These are phyloP conservation scores for Forbesichthys papilliferus DNA, from an alignment of 2,113 vertebrate genomes.

Conservation along the genomic window DNA sequence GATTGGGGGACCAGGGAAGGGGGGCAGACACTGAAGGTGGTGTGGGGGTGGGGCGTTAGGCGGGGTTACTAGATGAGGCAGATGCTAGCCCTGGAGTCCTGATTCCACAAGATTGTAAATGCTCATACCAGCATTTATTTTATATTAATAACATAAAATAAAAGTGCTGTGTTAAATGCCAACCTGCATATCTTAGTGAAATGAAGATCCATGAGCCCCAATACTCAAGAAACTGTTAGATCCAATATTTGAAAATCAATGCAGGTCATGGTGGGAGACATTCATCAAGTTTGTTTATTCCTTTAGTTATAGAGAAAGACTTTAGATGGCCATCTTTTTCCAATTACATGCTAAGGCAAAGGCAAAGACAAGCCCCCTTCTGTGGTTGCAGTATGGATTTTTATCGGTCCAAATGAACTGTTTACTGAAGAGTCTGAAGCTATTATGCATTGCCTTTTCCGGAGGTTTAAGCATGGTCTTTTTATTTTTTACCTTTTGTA, in stretches of 20 bases:
- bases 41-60: constrained; percentile 19
- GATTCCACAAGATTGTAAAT: constrained; percentile 58
- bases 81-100: constrained; percentile 36
- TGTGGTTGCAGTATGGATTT: constrained; percentile 66
- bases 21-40: constrained; percentile 30
- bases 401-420: constrained; percentile 48
- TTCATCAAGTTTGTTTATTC: constrained; percentile 71
- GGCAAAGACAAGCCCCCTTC: constrained; percentile 17
- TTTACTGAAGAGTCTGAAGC: constrained; percentile 45
- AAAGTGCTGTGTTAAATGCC: background rate
- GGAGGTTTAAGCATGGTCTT: constrained; percentile 28
- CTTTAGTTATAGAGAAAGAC: constrained; percentile 31
- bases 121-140: constrained; percentile 11
- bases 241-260: constrained; percentile 65
- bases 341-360: constrained; percentile 54
- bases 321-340: constrained; percentile 46
- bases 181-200: constrained; percentile 29
- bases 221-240: constrained; percentile 55
- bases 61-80: constrained; percentile 46
- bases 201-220: constrained; percentile 53
- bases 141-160: background rate
- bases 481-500: constrained; percentile 43
- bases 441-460: constrained; percentile 30
- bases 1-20: constrained; percentile 37
- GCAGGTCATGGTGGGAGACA: constrained; percentile 48